These are phyloP conservation scores for Toxotes chatareus DNA, from an alignment of 2,113 vertebrate species.

Conservation along the genomic window DNA sequence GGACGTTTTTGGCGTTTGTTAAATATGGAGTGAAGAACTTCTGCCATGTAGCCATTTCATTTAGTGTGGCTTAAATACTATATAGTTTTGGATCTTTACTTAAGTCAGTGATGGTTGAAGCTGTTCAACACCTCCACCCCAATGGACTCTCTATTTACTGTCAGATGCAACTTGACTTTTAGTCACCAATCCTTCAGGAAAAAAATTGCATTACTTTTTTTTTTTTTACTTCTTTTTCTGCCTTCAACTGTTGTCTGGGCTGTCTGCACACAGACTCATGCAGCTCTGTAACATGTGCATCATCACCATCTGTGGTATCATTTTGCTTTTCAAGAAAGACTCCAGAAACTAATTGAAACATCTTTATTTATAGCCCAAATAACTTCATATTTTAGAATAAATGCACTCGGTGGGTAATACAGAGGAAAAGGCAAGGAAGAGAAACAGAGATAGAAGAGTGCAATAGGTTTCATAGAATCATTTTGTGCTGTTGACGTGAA, in stretches of 20 bases:
- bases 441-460: not conserved
- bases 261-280: not conserved
- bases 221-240: no score
- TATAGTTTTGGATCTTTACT: not conserved
- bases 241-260: no score
- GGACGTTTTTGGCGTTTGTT: not conserved
- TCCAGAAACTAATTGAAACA: not conserved
- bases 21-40: not conserved
- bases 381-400: not conserved
- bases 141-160: no score
- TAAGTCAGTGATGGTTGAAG: not conserved
- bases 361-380: not conserved
- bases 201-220: no score
- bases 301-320: not conserved
- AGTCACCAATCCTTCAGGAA: no score
- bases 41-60: not conserved
- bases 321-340: not conserved
- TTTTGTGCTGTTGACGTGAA: not conserved
- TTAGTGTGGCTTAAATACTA: not conserved
- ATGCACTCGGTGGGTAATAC: not conserved
- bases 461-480: not conserved
- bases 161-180: no score
- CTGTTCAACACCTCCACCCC: no score
- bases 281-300: no score
- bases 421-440: no score